Percentiles rank a stretch among this genome's conserved stretches.
phyloP scores from a whole-genome alignment of 2,888 invertebrate species.

The Lasioglossum lativentre region DNA sequence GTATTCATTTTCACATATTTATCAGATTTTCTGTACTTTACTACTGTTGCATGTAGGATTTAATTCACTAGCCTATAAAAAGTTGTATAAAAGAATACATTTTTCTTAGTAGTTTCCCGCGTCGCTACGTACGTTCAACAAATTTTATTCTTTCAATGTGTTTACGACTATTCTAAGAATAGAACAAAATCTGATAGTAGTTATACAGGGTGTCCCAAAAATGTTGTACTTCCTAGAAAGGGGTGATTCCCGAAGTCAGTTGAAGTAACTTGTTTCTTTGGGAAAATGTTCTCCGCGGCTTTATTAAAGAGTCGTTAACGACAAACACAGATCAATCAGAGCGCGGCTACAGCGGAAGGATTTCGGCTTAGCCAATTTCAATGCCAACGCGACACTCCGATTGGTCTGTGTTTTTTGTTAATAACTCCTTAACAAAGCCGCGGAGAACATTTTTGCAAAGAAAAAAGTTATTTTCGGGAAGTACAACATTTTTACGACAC shows the following conservation, averaged over 20 bases:
- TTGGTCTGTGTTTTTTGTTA: too few species aligned
- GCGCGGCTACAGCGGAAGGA: too few species aligned
- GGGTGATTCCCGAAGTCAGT: neutral
- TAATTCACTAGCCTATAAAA: constrained; percentile 25
- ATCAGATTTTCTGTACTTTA: constrained; percentile 25
- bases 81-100: constrained; percentile 35
- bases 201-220: neutral
- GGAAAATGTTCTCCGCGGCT: neutral
- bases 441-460: neutral
- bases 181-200: constrained; percentile 22
- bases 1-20: constrained; percentile 41
- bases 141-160: constrained; percentile 16
- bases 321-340: too few species aligned
- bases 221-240: neutral
- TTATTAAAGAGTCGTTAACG: too few species aligned
- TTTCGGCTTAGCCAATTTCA: too few species aligned
- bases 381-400: too few species aligned
- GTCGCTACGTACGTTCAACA: constrained; percentile 25
- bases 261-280: neutral
- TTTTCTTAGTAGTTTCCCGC: constrained; percentile 6
- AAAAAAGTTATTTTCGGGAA: neutral
- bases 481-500: neutral
- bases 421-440: too few species aligned
- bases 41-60: constrained; percentile 42
- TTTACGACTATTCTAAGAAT: constrained; percentile 15